phyloP scores from a whole-genome alignment of 2,113 vertebrate genomes.

The Gorsachius goisagi region DNA sequence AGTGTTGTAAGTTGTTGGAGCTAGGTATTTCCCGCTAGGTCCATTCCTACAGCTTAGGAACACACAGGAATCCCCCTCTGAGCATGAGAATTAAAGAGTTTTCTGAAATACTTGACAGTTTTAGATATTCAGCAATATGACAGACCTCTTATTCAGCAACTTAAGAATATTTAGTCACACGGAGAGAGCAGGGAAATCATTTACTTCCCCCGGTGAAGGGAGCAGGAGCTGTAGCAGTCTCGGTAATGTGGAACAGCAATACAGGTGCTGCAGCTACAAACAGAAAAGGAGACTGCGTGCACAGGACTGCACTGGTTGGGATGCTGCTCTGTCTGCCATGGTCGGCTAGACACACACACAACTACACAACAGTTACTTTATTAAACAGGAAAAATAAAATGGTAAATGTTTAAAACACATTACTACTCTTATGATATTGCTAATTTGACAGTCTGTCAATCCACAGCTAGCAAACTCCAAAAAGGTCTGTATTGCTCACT shows the following conservation, averaged over 20 bases:
- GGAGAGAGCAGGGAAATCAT: neutral
- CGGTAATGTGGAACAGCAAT: neutral
- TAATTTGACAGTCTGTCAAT: neutral
- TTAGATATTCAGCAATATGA: neutral
- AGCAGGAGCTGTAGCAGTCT: neutral
- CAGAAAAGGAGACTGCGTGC: neutral
- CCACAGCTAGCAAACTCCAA: neutral
- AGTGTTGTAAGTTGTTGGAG: neutral
- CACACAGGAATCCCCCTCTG: neutral
- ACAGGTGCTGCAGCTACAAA: neutral
- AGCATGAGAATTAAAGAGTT: neutral
- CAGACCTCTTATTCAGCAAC: neutral
- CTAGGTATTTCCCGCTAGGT: neutral
- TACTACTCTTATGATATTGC: neutral
- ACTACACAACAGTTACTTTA: neutral
- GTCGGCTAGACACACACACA: neutral
- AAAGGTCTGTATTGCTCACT: neutral
- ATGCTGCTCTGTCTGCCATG: neutral
- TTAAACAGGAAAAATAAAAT: neutral
- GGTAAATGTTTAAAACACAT: neutral
- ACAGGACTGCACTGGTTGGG: neutral
- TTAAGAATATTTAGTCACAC: neutral
- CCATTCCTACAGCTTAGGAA: neutral
- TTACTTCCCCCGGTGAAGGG: neutral
- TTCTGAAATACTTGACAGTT: neutral